A percentile compares a stretch with the other conserved stretches of the same genome.
phyloP scores from a whole-genome alignment of 2,888 invertebrate genomes.

The Camptogramma bilineatum region DNA sequence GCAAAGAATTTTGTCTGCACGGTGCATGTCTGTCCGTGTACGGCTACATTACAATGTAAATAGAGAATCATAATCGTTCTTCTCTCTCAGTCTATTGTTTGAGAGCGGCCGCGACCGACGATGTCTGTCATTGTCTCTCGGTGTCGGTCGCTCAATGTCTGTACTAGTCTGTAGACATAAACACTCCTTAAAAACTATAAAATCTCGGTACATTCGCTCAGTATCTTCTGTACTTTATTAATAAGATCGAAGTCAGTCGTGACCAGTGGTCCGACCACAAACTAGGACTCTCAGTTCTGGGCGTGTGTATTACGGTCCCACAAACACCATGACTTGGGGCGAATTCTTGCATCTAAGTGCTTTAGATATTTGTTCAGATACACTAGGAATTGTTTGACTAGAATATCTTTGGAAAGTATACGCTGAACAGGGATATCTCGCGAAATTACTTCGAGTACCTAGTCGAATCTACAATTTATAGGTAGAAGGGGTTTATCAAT shows the following conservation, averaged over 20 bases:
- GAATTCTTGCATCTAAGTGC: slow-evolving; percentile 24
- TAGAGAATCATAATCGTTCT: too few species aligned
- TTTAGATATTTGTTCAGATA: slow-evolving; percentile 23
- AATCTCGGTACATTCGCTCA: neutral
- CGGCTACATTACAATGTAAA: too few species aligned
- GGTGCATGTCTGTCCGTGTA: too few species aligned
- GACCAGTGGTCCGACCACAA: slow-evolving; percentile 32
- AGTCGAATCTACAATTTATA: neutral
- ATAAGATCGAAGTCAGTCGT: slow-evolving; percentile 28
- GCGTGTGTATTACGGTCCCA: slow-evolving; percentile 32
- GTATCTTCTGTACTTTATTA: slow-evolving; percentile 14
- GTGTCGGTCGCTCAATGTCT: too few species aligned
- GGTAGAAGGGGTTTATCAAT: neutral
- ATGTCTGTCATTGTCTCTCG: too few species aligned
- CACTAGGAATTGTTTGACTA: slow-evolving; percentile 15
- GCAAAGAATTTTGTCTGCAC: too few species aligned
- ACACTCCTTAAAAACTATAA: neutral
- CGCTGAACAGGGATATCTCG: slow-evolving; percentile 2
- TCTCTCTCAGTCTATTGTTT: too few species aligned
- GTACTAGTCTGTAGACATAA: too few species aligned
- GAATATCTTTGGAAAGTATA: slow-evolving; percentile 16
- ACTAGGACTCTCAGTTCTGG: slow-evolving; percentile 22
- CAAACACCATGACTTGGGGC: slow-evolving; percentile 30
- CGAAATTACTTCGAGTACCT: neutral
- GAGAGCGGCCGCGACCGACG: too few species aligned